A percentile compares a stretch with the other conserved stretches of the same genome.
Conservation (phyloP, 2,888 invertebrate genomes). For the Sinotaia quadrata region DNA sequence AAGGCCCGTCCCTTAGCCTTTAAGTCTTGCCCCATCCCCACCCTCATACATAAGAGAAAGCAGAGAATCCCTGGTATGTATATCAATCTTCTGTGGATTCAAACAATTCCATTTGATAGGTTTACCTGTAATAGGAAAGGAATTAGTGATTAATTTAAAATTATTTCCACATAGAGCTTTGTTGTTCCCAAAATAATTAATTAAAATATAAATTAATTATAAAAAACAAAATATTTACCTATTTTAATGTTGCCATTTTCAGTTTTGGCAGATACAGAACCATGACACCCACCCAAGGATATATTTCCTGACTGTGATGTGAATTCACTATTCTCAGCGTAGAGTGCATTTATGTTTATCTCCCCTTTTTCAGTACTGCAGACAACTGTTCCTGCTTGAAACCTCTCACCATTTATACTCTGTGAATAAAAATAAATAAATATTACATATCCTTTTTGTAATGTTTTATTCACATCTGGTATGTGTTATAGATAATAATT, state of each 20-base stretch:
- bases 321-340: not conserved
- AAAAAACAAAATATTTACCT: not conserved
- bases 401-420: slow-evolving; percentile 13
- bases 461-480: too few species aligned
- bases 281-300: slow-evolving; percentile 13
- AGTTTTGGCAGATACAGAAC: not conserved
- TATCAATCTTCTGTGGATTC: too few species aligned
- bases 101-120: too few species aligned
- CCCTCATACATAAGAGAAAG: too few species aligned
- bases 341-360: slow-evolving; percentile 15
- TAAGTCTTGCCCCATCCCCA: too few species aligned
- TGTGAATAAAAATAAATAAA: not conserved
- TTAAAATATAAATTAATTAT: not conserved
- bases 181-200: not conserved
- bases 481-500: too few species aligned
- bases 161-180: not conserved
- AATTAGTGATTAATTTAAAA: not conserved
- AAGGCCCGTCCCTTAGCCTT: too few species aligned
- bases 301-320: slow-evolving; percentile 5
- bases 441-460: too few species aligned
- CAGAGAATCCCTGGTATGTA: too few species aligned
- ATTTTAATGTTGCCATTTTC: slow-evolving; percentile 13
- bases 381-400: slow-evolving; percentile 3
- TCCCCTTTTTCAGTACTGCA: slow-evolving; percentile 12
- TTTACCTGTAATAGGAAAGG: not conserved